A percentile compares a stretch with the other conserved stretches of the same genome.
phyloP scores from a whole-genome alignment of 2,888 invertebrate genomes.

The Coecobrya sp. region DNA sequence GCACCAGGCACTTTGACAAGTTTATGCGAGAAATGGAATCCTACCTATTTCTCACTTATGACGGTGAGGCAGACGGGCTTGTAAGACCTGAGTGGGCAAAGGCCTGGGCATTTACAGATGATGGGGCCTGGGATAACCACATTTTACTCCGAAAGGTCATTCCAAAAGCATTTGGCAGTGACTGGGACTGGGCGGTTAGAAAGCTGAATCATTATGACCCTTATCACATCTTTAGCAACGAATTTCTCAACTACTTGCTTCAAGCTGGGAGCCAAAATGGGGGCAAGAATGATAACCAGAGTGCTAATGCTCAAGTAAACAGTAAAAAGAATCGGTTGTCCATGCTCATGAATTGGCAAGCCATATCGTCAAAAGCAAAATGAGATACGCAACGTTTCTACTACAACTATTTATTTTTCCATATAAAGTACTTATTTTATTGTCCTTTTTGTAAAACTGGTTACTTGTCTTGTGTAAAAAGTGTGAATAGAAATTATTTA shows the following conservation, averaged over 20 bases:
- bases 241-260: constrained; percentile 62
- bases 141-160: constrained; percentile 55
- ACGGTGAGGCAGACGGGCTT: constrained; percentile 59
- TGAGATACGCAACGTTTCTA: not conserved
- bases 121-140: constrained; percentile 66
- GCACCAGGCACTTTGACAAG: constrained; percentile 48
- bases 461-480: not conserved
- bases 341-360: constrained; percentile 56
- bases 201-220: constrained; percentile 76
- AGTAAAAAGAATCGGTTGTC: constrained; percentile 16
- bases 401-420: not conserved
- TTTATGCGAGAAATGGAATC: constrained; percentile 71
- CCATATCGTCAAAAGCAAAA: constrained; percentile 30
- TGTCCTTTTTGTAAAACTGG: not conserved
- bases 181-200: constrained; percentile 70
- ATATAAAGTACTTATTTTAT: not conserved
- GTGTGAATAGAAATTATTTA: constrained; percentile 2
- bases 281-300: not conserved
- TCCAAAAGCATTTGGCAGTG: constrained; percentile 59
- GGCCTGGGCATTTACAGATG: constrained; percentile 68
- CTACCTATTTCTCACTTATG: constrained; percentile 61
- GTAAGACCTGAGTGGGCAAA: constrained; percentile 73
- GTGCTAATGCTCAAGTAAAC: constrained; percentile 3
- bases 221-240: constrained; percentile 65
- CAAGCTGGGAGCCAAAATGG: constrained; percentile 10